Percentiles rank a stretch among this genome's conserved stretches.
Evolutionary conservation across 2,113 vertebrate genomes (phyloP).

Genomic region (Elachura formosa): DNA sequence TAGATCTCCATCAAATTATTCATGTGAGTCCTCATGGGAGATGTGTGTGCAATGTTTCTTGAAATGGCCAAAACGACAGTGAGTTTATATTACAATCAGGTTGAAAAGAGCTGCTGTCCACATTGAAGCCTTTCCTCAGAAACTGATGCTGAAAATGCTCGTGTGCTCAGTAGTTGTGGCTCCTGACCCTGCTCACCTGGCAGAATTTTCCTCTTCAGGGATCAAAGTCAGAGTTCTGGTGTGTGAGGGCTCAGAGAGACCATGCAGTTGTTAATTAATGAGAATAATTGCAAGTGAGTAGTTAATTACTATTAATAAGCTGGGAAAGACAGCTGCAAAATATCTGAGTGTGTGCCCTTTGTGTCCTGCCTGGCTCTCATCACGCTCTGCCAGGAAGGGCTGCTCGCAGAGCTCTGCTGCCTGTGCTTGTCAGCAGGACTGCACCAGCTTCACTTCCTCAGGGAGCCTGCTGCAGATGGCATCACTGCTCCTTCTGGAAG

Average conservation of each 20-base stretch:
- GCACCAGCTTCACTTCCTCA: not conserved
- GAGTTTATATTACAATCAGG: not conserved
- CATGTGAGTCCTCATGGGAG: not conserved
- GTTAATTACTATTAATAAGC: not conserved
- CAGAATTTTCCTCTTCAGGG: not conserved
- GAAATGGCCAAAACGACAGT: not conserved
- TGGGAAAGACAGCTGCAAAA: not conserved
- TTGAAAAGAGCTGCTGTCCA: not conserved
- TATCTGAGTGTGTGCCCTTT: conserved; percentile 14
- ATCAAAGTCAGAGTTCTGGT: not conserved
- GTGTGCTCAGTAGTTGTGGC: not conserved
- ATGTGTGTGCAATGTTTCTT: not conserved
- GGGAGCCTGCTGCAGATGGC: not conserved
- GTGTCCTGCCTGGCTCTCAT: not conserved
- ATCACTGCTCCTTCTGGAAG: too few relatives aligned
- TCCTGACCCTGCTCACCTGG: not conserved
- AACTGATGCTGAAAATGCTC: not conserved
- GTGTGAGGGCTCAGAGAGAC: not conserved
- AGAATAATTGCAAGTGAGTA: not conserved
- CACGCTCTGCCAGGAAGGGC: not conserved
- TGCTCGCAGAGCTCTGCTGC: not conserved
- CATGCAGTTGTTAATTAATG: not conserved
- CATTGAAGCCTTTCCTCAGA: not conserved
- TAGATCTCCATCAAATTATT: not conserved
- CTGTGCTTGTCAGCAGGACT: conserved; percentile 22